Evolutionary conservation across 2,113 vertebrate genomes (phyloP).

Genomic region (Apteryx owenii): DNA sequence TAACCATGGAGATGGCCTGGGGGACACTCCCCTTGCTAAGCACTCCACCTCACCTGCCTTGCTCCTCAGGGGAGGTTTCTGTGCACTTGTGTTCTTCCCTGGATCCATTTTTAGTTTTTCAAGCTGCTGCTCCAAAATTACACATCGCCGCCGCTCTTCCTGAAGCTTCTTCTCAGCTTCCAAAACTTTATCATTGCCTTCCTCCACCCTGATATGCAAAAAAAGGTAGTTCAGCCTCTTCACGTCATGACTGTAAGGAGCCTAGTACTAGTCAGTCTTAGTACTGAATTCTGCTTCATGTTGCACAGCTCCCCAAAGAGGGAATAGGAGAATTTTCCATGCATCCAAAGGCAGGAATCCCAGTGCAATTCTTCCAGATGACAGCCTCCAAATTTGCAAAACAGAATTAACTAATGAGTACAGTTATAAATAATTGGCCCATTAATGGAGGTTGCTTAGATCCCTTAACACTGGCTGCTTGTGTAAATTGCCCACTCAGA

Average conservation of each 20-base stretch:
- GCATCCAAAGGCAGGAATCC: not conserved
- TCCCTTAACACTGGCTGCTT: not conserved
- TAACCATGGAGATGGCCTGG: not conserved
- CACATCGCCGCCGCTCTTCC: constrained; percentile 61
- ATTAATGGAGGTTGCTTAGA: not conserved
- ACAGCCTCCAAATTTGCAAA: not conserved
- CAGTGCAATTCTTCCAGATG: not conserved
- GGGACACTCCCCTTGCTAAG: accelerated
- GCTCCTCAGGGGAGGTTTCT: constrained; percentile 13
- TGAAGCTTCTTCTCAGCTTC: constrained; percentile 78
- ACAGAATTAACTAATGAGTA: not conserved
- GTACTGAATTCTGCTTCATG: not conserved
- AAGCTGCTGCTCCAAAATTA: constrained; percentile 81
- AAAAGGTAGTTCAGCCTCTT: not conserved
- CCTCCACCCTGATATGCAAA: constrained; percentile 74
- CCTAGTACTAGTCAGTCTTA: not conserved
- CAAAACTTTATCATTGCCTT: constrained; percentile 59
- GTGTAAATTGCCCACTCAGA: not conserved
- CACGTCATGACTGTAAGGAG: not conserved
- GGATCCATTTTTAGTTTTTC: constrained; percentile 76
- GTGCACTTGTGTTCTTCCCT: not conserved
- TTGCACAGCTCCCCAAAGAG: not conserved
- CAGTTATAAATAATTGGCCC: not conserved
- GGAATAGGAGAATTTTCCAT: not conserved
- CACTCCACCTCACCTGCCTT: constrained; percentile 57